Percentiles rank a stretch among this genome's conserved stretches.
These are phyloP conservation scores for Pelobates cultripes DNA, from an alignment of 2,797 vertebrate species.

Conservation along the genomic window DNA sequence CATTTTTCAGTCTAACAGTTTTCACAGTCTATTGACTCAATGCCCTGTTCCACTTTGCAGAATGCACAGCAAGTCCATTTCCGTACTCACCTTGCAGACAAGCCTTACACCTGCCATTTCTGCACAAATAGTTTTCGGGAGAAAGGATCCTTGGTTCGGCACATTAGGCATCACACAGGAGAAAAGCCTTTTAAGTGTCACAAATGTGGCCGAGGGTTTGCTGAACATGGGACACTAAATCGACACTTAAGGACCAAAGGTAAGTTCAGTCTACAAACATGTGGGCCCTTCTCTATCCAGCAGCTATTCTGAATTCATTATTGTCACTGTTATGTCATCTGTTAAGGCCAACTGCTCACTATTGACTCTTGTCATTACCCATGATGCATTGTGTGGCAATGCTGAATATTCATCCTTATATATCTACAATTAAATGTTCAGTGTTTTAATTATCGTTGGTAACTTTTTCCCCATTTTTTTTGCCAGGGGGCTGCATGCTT, in stretches of 20 bases:
- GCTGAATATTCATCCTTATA: too few relatives aligned
- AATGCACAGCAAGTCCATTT: conserved; percentile 96
- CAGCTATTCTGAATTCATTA: too few relatives aligned
- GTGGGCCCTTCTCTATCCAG: background rate
- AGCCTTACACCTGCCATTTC: conserved; percentile 88
- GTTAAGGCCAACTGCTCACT: too few relatives aligned
- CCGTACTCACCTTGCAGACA: conserved; percentile 90
- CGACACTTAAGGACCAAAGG: conserved; percentile 95
- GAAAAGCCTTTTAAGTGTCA: conserved; percentile 95
- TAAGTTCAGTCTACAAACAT: conserved; percentile 53
- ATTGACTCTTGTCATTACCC: too few relatives aligned
- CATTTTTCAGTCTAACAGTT: too few relatives aligned
- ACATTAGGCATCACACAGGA: conserved; percentile 94
- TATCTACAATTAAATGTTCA: too few relatives aligned
- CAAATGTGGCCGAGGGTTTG: conserved; percentile 89
- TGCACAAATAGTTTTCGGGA: conserved; percentile 91
- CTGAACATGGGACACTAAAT: conserved; percentile 95
- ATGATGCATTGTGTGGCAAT: too few relatives aligned
- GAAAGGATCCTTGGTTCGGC: conserved; percentile 93
- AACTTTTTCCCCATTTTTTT: background rate
- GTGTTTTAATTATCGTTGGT: too few relatives aligned
- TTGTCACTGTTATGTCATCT: too few relatives aligned
- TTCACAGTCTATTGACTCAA: too few relatives aligned
- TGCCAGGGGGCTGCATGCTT: conserved; percentile 85
- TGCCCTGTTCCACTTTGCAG: conserved; percentile 64